Evolutionary conservation across 2,113 vertebrate genomes (phyloP).

Genomic region (Daubentonia madagascariensis): DNA sequence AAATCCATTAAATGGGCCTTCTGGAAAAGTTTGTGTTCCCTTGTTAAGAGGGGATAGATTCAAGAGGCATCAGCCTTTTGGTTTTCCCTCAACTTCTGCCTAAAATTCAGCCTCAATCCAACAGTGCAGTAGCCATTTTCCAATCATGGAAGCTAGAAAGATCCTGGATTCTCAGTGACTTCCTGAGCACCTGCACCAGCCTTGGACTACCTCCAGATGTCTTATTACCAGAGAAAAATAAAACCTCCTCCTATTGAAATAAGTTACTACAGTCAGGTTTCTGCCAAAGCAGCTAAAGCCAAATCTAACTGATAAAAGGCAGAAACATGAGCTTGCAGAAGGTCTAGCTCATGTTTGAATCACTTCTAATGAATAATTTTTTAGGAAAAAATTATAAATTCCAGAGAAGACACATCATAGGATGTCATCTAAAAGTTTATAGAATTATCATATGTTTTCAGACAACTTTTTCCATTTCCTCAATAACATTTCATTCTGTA

Average conservation of each 20-base stretch:
- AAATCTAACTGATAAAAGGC: neutral
- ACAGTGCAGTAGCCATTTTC: neutral
- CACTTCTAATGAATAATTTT: neutral
- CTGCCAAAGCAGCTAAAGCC: neutral
- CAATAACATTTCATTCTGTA: neutral
- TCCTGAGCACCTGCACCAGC: neutral
- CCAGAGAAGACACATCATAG: neutral
- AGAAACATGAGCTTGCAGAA: neutral
- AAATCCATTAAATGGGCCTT: neutral
- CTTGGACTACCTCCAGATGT: neutral
- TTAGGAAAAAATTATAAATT: neutral
- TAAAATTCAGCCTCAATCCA: neutral
- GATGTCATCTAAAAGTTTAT: neutral
- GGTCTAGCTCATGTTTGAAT: neutral
- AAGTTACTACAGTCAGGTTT: neutral
- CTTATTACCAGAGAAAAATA: neutral
- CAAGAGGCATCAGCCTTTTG: neutral
- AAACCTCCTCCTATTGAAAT: neutral
- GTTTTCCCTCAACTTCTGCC: neutral
- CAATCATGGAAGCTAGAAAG: neutral
- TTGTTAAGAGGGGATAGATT: neutral
- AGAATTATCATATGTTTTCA: neutral
- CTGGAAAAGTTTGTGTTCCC: neutral
- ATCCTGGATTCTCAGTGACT: neutral
- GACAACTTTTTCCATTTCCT: neutral